Evolutionary conservation across 2,797 vertebrate genomes (phyloP).

Genomic region (Saxicola maurus): DNA sequence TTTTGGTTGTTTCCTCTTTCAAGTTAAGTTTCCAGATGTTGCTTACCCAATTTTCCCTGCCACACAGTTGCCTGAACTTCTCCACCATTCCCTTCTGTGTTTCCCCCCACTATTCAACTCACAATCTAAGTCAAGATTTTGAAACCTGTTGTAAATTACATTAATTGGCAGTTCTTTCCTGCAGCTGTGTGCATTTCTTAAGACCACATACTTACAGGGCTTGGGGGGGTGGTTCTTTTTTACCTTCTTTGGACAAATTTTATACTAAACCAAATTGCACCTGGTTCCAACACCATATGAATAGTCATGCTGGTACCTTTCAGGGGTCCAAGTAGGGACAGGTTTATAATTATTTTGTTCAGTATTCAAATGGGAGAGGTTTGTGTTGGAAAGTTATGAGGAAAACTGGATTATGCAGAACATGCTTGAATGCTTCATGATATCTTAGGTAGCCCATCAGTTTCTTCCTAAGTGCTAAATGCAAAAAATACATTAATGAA

Average conservation of each 20-base stretch:
- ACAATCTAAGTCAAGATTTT: constrained; percentile 10
- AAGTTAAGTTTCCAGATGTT: constrained; percentile 64
- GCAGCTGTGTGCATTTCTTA: constrained; percentile 34
- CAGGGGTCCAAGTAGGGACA: neutral
- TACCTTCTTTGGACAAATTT: constrained; percentile 12
- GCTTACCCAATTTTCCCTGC: constrained; percentile 41
- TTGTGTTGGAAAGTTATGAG: neutral
- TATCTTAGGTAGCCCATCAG: neutral
- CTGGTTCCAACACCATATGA: constrained; percentile 11
- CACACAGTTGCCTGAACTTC: constrained; percentile 48
- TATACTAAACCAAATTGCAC: neutral
- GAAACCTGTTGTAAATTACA: constrained; percentile 56
- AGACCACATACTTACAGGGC: constrained; percentile 15
- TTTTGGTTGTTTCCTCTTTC: constrained; percentile 57
- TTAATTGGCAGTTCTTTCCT: constrained; percentile 36
- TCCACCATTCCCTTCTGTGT: neutral
- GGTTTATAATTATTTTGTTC: neutral
- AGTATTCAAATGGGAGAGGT: neutral
- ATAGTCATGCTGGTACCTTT: constrained; percentile 36
- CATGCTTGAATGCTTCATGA: neutral
- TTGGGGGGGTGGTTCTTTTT: neutral
- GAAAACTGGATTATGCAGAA: constrained; percentile 35
- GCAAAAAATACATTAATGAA: neutral
- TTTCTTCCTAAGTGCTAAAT: constrained; percentile 7
- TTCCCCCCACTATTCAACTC: neutral